Percentiles rank a stretch among this genome's conserved stretches.
These are phyloP conservation scores for Frieseomelitta varia DNA, from an alignment of 1,140 invertebrate genomes.

Conservation along the genomic window DNA sequence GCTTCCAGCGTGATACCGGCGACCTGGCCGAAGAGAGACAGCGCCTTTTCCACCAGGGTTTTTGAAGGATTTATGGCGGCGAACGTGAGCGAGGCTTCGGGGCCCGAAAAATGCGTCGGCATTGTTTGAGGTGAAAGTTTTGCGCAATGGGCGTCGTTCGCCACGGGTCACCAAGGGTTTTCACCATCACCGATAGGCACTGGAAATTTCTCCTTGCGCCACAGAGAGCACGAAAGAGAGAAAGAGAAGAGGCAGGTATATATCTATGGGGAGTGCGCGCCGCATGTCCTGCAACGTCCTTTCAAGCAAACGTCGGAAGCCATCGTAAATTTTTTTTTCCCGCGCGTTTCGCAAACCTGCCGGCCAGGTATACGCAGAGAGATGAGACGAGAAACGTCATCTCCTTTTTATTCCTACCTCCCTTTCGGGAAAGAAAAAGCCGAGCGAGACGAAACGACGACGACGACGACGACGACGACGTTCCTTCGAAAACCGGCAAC, in stretches of 20 bases:
- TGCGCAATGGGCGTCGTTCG: slow-evolving; percentile 58
- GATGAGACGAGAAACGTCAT: neutral
- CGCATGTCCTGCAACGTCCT: slow-evolving; percentile 4
- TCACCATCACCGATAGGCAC: slow-evolving; percentile 3
- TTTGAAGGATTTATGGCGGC: slow-evolving; percentile 59
- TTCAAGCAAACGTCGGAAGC: neutral
- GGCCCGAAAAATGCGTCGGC: slow-evolving; percentile 55
- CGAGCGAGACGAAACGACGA: neutral
- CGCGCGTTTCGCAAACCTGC: neutral
- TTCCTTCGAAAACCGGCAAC: neutral
- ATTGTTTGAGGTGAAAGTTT: slow-evolving; percentile 69
- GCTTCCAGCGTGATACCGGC: slow-evolving; percentile 6
- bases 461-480: too few species aligned
- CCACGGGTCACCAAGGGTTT: slow-evolving; percentile 44
- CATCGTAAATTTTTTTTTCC: slow-evolving; percentile 51
- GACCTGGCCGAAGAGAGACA: neutral
- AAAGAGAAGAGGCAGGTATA: slow-evolving; percentile 18
- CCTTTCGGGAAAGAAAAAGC: neutral
- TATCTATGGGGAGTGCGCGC: neutral
- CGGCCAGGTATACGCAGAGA: slow-evolving; percentile 28
- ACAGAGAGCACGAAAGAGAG: too few species aligned
- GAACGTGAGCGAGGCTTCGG: neutral
- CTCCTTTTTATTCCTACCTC: neutral
- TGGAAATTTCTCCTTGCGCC: slow-evolving; percentile 37
- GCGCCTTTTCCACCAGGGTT: slow-evolving; percentile 38